These are phyloP conservation scores for Hirundo rustica DNA, from an alignment of 2,797 vertebrate species.

Conservation along the genomic window DNA sequence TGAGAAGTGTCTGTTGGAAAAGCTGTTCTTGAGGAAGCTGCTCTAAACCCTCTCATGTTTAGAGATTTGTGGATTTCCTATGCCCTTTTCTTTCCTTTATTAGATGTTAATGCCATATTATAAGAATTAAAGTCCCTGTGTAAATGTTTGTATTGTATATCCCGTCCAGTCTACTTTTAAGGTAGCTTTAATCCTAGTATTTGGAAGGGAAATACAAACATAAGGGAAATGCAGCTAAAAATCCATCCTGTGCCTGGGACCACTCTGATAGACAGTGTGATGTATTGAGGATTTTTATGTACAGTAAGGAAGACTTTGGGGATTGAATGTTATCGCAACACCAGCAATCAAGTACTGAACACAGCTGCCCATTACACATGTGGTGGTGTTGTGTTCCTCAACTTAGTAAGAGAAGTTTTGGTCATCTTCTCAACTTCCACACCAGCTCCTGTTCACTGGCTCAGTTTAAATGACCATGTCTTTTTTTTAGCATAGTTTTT, in stretches of 20 bases:
- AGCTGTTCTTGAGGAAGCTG: not conserved
- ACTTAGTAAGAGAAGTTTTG: not conserved
- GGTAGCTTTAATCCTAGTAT: not conserved
- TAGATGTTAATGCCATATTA: not conserved
- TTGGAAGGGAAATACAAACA: not conserved
- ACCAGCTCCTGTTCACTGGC: not conserved
- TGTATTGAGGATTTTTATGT: not conserved
- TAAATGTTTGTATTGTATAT: not conserved
- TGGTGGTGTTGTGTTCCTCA: not conserved
- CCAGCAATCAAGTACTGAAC: not conserved
- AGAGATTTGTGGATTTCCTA: not conserved
- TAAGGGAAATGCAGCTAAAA: not conserved
- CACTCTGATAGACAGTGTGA: not conserved
- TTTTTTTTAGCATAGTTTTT: not conserved
- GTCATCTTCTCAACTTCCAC: not conserved
- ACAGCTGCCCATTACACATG: rapidly evolving
- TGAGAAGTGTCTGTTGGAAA: not conserved
- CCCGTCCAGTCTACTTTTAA: not conserved
- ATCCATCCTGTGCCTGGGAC: not conserved
- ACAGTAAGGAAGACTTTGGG: not conserved
- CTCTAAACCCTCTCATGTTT: not conserved
- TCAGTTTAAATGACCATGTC: not conserved
- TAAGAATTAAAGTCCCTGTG: not conserved
- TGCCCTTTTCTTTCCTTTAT: not conserved
- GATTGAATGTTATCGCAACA: not conserved